Percentiles rank a stretch among this genome's conserved stretches.
These are phyloP conservation scores for Leptoclinus maculatus DNA, from an alignment of 2,797 vertebrate genomes.

Conservation along the genomic window DNA sequence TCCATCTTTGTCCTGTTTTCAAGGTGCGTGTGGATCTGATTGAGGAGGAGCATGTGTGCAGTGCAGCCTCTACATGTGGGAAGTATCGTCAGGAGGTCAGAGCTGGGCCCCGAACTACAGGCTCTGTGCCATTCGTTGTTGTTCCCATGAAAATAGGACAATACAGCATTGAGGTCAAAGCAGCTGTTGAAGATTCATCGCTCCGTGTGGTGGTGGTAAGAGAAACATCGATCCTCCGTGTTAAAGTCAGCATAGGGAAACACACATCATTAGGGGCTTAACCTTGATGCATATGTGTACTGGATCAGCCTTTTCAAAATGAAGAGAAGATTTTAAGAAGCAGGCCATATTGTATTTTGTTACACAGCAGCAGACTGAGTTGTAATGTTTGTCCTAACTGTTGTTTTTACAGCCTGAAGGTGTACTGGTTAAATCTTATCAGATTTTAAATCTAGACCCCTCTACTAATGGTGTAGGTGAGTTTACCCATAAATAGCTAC, in stretches of 20 bases:
- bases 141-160: constrained; percentile 85
- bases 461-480: constrained; percentile 31
- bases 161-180: constrained; percentile 86
- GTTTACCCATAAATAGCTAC: not conserved
- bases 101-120: constrained; percentile 66
- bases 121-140: constrained; percentile 84
- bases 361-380: not conserved
- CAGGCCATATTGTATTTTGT: not conserved
- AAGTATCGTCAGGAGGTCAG: constrained; percentile 72
- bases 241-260: not conserved
- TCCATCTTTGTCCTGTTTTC: not conserved
- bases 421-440: constrained; percentile 74
- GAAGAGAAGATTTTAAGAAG: not conserved
- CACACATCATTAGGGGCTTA: not conserved
- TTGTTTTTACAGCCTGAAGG: constrained; percentile 84
- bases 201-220: constrained; percentile 88
- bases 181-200: constrained; percentile 66
- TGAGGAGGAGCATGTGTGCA: constrained; percentile 85
- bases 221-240: not conserved
- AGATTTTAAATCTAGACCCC: constrained; percentile 79
- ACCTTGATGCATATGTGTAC: not conserved
- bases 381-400: not conserved
- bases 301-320: not conserved
- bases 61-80: constrained; percentile 83
- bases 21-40: constrained; percentile 87